Evolutionary conservation across 2,888 invertebrate genomes (phyloP), one percentile per base, ranked within the genome.

Genomic region (Chrysomela aeneicollis): DNA sequence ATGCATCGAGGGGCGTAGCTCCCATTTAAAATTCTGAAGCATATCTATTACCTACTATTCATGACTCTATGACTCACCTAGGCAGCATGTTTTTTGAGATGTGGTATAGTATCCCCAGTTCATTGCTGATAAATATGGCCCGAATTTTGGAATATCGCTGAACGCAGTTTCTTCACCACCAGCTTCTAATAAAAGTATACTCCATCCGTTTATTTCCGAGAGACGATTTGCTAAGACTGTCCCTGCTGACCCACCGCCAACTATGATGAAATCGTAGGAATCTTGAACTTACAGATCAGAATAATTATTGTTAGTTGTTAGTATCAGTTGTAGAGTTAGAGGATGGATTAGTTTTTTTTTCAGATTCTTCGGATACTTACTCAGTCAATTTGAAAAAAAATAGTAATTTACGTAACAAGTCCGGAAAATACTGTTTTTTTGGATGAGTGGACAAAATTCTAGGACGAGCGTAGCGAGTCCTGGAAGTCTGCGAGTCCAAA

Each of bases 101-200:
- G 46, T 42, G 15, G 59, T 54, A 17, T 30, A 47, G 46, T 64
- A 64, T 32, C 59, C 60, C 64, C 64, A 64, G 8, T 60, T 32
- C 35, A 60, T 55, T 30, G 22, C 10, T 21, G 15, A 5, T 22
- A 9, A 15, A 12, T n/a, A 3, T 5, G 22, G 37, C 0, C n/a
- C 42, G 19, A 37, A 21, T 6, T 12, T 19, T n/a, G 54, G 54
- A 21, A 54, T 37, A 42, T 54, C 37, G 22, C 54, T 54, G 8
- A 54, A 54, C 8, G 35, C 21, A 54, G 18, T 82, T 72, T 86
- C 85, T 0, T 81, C 77, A 2, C 75, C 79, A 4, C 87, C 87
- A 0, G 87, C 86, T 73, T 87, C 87, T 12, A 87, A 65, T 0
- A 87, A 74, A 1, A 87, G 77, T 1, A 87, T 80, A 46, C 79